phyloP scores from a whole-genome alignment of 2,888 invertebrate genomes.

The Pristionchus mayeri region DNA sequence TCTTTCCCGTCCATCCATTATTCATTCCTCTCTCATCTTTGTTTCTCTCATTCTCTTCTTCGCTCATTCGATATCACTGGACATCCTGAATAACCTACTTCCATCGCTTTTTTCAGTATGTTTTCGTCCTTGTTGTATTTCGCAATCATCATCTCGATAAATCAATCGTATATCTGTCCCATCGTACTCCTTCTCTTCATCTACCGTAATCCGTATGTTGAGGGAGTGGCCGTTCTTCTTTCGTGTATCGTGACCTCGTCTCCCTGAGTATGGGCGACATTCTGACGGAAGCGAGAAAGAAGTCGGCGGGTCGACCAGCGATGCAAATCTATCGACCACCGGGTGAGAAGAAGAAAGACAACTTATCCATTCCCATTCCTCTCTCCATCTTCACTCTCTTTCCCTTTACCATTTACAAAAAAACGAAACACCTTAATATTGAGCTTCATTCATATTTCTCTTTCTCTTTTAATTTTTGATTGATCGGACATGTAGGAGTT shows the following conservation, averaged over 20 bases:
- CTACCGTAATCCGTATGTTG: neutral
- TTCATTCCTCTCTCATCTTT: neutral
- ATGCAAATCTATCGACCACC: constrained; percentile 47
- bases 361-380: too few species aligned
- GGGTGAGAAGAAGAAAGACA: too few species aligned
- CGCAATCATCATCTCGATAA: neutral
- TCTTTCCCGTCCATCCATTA: neutral
- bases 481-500: too few species aligned
- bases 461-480: too few species aligned
- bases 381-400: too few species aligned
- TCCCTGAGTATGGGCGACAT: constrained; percentile 39
- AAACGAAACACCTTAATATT: too few species aligned
- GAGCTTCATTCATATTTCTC: too few species aligned
- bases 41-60: neutral
- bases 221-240: constrained; percentile 16
- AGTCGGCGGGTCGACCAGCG: constrained; percentile 21
- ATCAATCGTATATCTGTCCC: neutral
- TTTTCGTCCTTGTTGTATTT: neutral
- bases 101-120: neutral
- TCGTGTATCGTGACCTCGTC: neutral
- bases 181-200: neutral
- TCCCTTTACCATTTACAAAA: too few species aligned
- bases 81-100: neutral
- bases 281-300: constrained; percentile 22
- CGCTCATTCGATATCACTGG: neutral